Percentiles rank a stretch among this genome's conserved stretches.
phyloP scores from a whole-genome alignment of 2,113 vertebrate species.

The Pipra filicauda region DNA sequence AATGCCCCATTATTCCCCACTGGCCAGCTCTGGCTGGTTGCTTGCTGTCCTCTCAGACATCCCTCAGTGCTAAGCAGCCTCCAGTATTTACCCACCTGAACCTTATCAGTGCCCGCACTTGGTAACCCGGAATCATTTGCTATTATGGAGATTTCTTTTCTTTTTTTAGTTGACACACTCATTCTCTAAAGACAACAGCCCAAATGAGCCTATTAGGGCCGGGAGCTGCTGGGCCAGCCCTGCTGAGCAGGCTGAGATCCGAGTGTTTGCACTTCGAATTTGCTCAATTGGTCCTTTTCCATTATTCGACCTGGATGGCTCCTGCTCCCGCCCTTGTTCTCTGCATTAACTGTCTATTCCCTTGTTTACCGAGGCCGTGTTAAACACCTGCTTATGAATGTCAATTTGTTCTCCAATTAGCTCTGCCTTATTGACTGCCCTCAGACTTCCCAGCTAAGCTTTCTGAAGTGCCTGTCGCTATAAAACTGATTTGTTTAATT shows the following conservation, averaged over 20 bases:
- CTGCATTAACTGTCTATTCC: slow-evolving; percentile 74
- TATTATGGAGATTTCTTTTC: background rate
- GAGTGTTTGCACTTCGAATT: slow-evolving; percentile 66
- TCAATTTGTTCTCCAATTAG: slow-evolving; percentile 81
- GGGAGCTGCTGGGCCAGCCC: background rate
- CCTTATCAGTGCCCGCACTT: slow-evolving; percentile 40
- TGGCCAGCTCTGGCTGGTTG: background rate
- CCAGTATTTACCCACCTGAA: slow-evolving; percentile 46
- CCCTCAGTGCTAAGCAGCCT: slow-evolving; percentile 16
- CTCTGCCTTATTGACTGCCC: slow-evolving; percentile 75
- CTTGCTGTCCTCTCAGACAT: background rate
- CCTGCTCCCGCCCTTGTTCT: slow-evolving; percentile 3
- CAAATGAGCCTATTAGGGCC: background rate
- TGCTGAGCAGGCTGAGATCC: slow-evolving; percentile 40
- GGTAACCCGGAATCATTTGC: background rate
- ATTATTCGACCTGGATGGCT: slow-evolving; percentile 64
- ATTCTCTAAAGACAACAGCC: slow-evolving; percentile 28
- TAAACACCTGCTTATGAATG: slow-evolving; percentile 66
- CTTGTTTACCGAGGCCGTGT: slow-evolving; percentile 49
- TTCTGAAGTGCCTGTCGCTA: slow-evolving; percentile 73
- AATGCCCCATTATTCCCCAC: background rate
- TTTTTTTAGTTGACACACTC: background rate
- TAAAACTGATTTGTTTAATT: slow-evolving; percentile 79
- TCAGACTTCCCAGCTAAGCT: slow-evolving; percentile 71
- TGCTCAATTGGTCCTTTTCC: slow-evolving; percentile 67